phyloP scores from a whole-genome alignment of 2,797 vertebrate genomes.

The Valencia hispanica region DNA sequence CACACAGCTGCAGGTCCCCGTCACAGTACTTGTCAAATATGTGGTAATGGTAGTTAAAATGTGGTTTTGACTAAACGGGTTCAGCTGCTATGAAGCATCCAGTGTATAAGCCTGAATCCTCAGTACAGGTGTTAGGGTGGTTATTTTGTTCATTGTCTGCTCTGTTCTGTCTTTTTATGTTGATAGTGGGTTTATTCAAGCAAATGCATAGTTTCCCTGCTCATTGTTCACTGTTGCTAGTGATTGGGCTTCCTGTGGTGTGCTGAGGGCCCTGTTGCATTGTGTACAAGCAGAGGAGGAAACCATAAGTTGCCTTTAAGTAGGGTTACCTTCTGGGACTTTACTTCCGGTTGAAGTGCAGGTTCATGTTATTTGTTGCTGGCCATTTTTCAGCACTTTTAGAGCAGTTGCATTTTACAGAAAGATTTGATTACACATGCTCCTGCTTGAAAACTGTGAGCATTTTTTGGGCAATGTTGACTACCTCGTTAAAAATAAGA shows the following conservation, averaged over 20 bases:
- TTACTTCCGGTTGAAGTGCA: not conserved
- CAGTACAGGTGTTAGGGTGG: not conserved
- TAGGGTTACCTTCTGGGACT: not conserved
- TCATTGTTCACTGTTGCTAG: not conserved
- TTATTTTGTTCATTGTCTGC: not conserved
- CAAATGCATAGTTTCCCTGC: not conserved
- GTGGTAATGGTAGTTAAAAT: too few relatives aligned
- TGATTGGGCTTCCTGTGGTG: not conserved
- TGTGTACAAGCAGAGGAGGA: not conserved
- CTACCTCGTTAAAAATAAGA: constrained; percentile 36
- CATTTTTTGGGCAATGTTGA: constrained; percentile 7
- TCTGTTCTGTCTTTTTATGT: not conserved
- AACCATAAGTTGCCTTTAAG: not conserved
- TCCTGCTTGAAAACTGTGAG: constrained; percentile 21
- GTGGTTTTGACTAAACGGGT: not conserved
- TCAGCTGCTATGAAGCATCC: not conserved
- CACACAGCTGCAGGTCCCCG: not conserved
- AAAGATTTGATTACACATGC: constrained; percentile 13
- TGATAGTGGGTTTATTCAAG: too few relatives aligned
- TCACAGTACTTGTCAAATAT: not conserved
- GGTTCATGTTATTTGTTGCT: constrained; percentile 13
- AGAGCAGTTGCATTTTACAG: constrained; percentile 17
- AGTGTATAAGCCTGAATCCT: not conserved
- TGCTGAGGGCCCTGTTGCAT: not conserved
- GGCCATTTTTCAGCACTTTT: constrained; percentile 15